phyloP scores from a whole-genome alignment of 2,888 invertebrate species.

The Bombyx huttoni region DNA sequence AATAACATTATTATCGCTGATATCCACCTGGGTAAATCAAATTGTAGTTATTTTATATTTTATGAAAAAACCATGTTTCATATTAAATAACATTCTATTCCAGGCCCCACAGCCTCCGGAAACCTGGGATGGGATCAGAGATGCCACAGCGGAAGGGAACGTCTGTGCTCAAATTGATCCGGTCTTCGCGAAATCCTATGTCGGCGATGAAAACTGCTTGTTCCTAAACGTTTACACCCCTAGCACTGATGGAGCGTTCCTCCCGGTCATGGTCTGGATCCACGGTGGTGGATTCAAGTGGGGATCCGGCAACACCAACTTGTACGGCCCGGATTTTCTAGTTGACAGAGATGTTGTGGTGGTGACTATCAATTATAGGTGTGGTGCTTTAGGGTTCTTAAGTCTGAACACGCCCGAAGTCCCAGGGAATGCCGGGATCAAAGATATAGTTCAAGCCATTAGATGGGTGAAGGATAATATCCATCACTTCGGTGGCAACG shows the following conservation, averaged over 20 bases:
- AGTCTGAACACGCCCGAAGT: conserved; percentile 55
- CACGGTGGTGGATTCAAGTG: conserved; percentile 69
- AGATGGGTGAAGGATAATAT: conserved; percentile 58
- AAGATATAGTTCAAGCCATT: conserved; percentile 50
- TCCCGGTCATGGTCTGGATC: conserved; percentile 72
- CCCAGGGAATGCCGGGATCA: conserved; percentile 58
- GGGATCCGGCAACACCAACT: conserved; percentile 63
- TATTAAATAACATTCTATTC: neutral
- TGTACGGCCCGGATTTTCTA: conserved; percentile 65
- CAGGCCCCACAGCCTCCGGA: conserved; percentile 72
- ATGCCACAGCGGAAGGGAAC: conserved; percentile 75
- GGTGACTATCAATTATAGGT: conserved; percentile 71
- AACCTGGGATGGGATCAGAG: conserved; percentile 71
- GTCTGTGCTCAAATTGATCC: conserved; percentile 72
- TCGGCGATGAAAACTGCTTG: conserved; percentile 77
- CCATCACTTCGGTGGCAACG: conserved; percentile 51
- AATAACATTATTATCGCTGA: too few relatives aligned
- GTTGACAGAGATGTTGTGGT: conserved; percentile 72
- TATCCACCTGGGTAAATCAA: neutral
- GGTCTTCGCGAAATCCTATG: conserved; percentile 40
- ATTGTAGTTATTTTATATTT: neutral
- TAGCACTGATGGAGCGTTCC: conserved; percentile 55
- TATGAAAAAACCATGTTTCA: too few relatives aligned
- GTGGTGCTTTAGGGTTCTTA: conserved; percentile 54
- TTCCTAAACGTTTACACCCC: conserved; percentile 79